Conservation (phyloP, 2,113 vertebrate genomes). For the Amia ocellicauda region DNA sequence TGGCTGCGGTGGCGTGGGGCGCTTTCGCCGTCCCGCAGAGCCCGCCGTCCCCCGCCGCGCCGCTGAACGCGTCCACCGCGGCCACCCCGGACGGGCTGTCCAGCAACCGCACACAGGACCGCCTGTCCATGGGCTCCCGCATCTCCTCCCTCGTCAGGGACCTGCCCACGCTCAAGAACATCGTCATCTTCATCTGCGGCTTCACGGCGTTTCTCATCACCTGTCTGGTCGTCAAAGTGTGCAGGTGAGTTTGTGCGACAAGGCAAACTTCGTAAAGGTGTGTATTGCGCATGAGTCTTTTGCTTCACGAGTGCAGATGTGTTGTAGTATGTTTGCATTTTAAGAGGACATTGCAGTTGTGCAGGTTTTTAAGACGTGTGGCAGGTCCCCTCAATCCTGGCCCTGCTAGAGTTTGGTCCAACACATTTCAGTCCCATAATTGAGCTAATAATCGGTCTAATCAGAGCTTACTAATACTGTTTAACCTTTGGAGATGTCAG, state of each 20-base stretch:
- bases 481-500: no score
- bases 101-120: slow-evolving; percentile 42
- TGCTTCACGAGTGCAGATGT: no score
- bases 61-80: slow-evolving; percentile 49
- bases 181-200: slow-evolving; percentile 76
- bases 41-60: slow-evolving; percentile 42
- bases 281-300: no score
- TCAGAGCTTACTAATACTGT: no score
- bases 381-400: no score
- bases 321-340: no score
- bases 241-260: slow-evolving; percentile 74
- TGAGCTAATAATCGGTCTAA: no score
- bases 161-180: slow-evolving; percentile 80
- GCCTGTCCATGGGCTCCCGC: slow-evolving; percentile 46
- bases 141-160: slow-evolving; percentile 71
- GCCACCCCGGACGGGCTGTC: slow-evolving; percentile 18
- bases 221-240: slow-evolving; percentile 78
- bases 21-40: slow-evolving; percentile 36
- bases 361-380: no score
- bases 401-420: no score
- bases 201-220: slow-evolving; percentile 75
- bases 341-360: no score
- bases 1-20: slow-evolving; percentile 40
- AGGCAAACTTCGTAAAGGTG: no score
- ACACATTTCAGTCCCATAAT: no score